These are phyloP conservation scores for Griposia aprilina DNA, from an alignment of 2,888 invertebrate genomes.

Conservation along the genomic window DNA sequence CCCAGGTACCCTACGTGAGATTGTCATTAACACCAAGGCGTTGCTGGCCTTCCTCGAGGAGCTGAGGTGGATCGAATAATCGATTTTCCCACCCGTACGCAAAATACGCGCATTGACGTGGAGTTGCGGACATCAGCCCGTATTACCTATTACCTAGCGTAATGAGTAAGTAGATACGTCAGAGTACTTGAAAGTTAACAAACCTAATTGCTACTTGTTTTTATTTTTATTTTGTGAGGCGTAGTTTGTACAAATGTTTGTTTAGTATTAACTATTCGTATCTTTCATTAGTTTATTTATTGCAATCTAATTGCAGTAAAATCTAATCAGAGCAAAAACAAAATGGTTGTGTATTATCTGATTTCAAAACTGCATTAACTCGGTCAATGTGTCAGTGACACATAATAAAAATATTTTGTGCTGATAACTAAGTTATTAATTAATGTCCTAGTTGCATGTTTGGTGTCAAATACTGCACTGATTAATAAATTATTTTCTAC, in stretches of 20 bases:
- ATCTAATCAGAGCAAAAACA: background rate
- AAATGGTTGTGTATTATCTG: background rate
- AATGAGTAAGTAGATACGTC: constrained; percentile 3
- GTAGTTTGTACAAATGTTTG: background rate
- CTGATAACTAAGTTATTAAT: constrained; percentile 4
- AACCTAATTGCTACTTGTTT: constrained; percentile 7
- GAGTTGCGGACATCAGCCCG: too few species aligned
- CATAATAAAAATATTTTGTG: background rate
- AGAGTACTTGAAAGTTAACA: background rate
- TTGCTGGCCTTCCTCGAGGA: too few species aligned
- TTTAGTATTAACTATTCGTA: background rate
- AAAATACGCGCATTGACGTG: too few species aligned
- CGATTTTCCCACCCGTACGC: too few species aligned
- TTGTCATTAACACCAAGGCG: too few species aligned
- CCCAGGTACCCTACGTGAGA: too few species aligned
- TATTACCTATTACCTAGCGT: too few species aligned
- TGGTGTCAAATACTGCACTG: background rate
- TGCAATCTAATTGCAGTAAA: constrained; percentile 4
- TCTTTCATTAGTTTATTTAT: background rate
- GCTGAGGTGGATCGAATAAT: too few species aligned
- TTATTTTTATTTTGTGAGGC: background rate
- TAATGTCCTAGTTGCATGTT: background rate
- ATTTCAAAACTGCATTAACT: constrained; percentile 1
- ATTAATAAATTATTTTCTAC: background rate
- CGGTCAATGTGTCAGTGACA: constrained; percentile 23